These are phyloP conservation scores for Fulmarus glacialis DNA, from an alignment of 2,113 vertebrate species.

Conservation along the genomic window DNA sequence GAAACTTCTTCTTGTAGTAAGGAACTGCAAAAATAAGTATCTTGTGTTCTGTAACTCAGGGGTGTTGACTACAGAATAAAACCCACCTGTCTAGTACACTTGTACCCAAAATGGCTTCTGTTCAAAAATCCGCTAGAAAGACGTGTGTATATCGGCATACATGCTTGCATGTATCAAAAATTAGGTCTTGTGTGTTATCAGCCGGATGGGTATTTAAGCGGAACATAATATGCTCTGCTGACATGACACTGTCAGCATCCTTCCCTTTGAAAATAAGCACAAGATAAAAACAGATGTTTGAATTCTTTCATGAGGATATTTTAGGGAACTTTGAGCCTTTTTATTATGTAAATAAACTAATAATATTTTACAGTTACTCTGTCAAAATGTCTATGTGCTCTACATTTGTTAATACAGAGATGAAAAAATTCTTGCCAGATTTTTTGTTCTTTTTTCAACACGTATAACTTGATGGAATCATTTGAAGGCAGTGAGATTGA, in stretches of 20 bases:
- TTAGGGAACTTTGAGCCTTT: not conserved
- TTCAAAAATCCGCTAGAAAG: not conserved
- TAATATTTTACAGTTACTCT: not conserved
- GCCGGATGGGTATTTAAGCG: not conserved
- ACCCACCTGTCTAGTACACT: not conserved
- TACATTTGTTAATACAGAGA: not conserved
- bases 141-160: not conserved
- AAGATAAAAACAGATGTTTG: not conserved
- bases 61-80: not conserved
- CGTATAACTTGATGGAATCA: rapidly evolving
- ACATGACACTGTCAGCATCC: not conserved
- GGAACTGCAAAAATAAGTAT: not conserved
- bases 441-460: not conserved
- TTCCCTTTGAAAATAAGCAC: not conserved
- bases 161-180: not conserved
- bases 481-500: not conserved
- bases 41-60: not conserved
- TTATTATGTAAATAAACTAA: not conserved
- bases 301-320: not conserved
- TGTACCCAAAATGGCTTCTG: not conserved
- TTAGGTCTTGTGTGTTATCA: not conserved
- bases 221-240: not conserved
- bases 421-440: not conserved
- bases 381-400: not conserved
- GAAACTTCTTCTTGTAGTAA: not conserved